These are phyloP conservation scores for Meandrusa payeni DNA, from an alignment of 2,888 invertebrate species.

Conservation along the genomic window DNA sequence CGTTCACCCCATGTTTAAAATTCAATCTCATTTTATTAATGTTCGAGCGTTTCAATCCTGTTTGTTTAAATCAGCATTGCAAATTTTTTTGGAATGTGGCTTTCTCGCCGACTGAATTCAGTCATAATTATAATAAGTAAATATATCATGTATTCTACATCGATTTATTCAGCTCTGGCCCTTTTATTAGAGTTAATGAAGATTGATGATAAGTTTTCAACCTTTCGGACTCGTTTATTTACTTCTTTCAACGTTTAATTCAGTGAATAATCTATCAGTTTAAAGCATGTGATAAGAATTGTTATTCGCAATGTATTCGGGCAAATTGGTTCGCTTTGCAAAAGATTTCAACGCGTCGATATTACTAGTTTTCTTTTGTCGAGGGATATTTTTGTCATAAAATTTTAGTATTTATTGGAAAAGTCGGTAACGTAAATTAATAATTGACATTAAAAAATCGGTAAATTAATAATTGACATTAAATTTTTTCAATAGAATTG, in stretches of 20 bases:
- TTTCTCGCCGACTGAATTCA: conserved; percentile 66
- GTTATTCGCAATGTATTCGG: conserved; percentile 32
- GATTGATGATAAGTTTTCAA: conserved; percentile 64
- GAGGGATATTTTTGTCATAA: too few relatives aligned
- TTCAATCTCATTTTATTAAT: too few relatives aligned
- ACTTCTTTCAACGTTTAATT: conserved; percentile 44
- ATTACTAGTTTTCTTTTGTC: too few relatives aligned
- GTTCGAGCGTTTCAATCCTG: conserved; percentile 21
- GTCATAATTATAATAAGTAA: conserved; percentile 62
- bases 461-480: too few relatives aligned
- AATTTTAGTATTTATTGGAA: too few relatives aligned
- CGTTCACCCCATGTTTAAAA: too few relatives aligned
- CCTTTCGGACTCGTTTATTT: conserved; percentile 40
- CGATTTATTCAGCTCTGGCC: conserved; percentile 67
- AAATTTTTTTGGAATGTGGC: conserved; percentile 47
- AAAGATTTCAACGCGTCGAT: conserved; percentile 66
- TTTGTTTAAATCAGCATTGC: conserved; percentile 36
- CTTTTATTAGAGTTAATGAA: conserved; percentile 66
- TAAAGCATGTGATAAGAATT: conserved; percentile 35
- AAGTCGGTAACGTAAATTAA: too few relatives aligned
- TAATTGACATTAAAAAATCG: too few relatives aligned
- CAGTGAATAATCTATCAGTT: too few relatives aligned
- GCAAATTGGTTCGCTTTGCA: conserved; percentile 47
- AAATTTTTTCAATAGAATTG: too few relatives aligned
- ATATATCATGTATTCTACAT: conserved; percentile 69